Conservation (phyloP, 2,888 invertebrate genomes). For the Stenolophus ochropezus region DNA sequence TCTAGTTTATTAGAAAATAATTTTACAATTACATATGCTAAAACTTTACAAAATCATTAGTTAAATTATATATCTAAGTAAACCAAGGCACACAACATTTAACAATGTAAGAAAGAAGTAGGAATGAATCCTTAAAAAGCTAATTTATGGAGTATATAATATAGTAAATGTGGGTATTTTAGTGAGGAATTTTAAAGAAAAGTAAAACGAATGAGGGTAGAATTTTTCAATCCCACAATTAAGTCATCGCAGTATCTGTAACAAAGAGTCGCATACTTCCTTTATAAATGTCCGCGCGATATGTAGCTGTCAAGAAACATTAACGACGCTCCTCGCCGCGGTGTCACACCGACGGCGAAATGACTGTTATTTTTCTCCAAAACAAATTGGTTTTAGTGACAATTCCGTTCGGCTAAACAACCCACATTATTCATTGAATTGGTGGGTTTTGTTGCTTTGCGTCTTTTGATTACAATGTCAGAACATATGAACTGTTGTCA, state of each 20-base stretch:
- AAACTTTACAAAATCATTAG: too few relatives aligned
- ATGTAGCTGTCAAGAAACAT: slow-evolving; percentile 57
- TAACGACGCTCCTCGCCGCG: slow-evolving; percentile 17
- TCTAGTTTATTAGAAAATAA: too few relatives aligned
- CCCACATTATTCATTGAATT: slow-evolving; percentile 47
- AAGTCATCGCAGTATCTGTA: neutral
- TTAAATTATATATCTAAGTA: too few relatives aligned
- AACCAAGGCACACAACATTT: too few relatives aligned
- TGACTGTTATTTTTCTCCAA: slow-evolving; percentile 56
- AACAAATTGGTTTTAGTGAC: slow-evolving; percentile 59
- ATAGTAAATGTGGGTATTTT: neutral
- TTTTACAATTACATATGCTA: too few relatives aligned
- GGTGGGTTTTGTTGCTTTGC: slow-evolving; percentile 1
- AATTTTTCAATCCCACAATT: neutral
- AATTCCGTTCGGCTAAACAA: slow-evolving; percentile 56
- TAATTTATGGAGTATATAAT: neutral
- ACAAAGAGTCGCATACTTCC: slow-evolving; percentile 11
- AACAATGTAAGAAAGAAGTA: too few relatives aligned
- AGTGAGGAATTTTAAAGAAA: neutral
- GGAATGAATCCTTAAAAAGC: too few relatives aligned
- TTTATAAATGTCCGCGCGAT: slow-evolving; percentile 53
- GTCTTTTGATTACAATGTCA: slow-evolving; percentile 18
- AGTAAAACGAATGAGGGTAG: neutral
- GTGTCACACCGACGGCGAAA: slow-evolving; percentile 55
- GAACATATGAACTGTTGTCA: neutral